Conservation (phyloP, 1,140 invertebrate species). For the Nylanderia fulva region DNA sequence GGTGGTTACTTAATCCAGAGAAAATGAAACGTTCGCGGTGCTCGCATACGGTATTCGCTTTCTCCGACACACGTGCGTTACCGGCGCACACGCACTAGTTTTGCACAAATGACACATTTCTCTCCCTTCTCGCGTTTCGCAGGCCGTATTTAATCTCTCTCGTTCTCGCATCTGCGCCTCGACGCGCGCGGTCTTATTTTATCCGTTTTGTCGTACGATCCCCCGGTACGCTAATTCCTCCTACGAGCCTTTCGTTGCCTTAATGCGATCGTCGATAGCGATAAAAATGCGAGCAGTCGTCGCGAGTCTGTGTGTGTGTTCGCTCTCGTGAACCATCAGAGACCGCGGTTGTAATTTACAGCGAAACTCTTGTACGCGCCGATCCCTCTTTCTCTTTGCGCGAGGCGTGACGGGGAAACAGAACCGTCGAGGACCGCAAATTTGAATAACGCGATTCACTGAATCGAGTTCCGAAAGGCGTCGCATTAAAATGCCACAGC, state of each 20-base stretch:
- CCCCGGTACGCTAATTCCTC: slow-evolving; percentile 48
- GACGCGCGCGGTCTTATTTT: slow-evolving; percentile 32
- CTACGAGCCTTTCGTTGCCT: slow-evolving; percentile 13
- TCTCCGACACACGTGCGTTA: slow-evolving; percentile 13
- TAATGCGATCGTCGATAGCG: slow-evolving; percentile 60
- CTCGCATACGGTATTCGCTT: slow-evolving; percentile 72
- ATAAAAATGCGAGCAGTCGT: slow-evolving; percentile 60
- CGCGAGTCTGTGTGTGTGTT: slow-evolving; percentile 15
- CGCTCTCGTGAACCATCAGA: slow-evolving; percentile 6
- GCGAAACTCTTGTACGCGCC: slow-evolving; percentile 23
- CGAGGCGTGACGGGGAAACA: slow-evolving; percentile 57
- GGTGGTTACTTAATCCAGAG: slow-evolving; percentile 84
- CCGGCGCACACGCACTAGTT: not conserved
- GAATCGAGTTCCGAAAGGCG: slow-evolving; percentile 73
- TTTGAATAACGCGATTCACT: slow-evolving; percentile 77
- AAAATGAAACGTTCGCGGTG: slow-evolving; percentile 81
- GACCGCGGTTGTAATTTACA: slow-evolving; percentile 54
- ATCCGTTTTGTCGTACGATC: slow-evolving; percentile 54
- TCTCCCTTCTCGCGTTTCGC: not conserved
- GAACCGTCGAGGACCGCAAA: slow-evolving; percentile 56
- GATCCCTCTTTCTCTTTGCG: slow-evolving; percentile 17
- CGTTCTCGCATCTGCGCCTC: slow-evolving; percentile 24
- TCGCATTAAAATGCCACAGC: slow-evolving; percentile 64
- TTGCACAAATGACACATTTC: slow-evolving; percentile 45
- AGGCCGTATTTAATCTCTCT: slow-evolving; percentile 46